Evolutionary conservation across 2,113 vertebrate species (phyloP), one percentile per base, ranked within the genome.

Genomic region (Peromyscus maniculatus): DNA sequence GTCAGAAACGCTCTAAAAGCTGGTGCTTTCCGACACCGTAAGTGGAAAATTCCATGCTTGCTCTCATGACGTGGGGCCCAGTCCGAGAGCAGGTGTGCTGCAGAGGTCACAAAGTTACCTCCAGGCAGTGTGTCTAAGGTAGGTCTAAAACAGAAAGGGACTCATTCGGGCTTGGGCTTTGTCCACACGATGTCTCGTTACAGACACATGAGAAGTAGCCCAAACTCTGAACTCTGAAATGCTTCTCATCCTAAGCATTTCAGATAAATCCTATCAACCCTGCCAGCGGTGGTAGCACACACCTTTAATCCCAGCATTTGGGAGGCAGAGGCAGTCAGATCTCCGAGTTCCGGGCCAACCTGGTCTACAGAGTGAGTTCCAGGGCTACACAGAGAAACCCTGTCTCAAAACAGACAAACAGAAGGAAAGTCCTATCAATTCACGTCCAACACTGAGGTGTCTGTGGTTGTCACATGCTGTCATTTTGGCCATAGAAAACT

Each of bases 21-120:
- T 74, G 55, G 64, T 52, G 17, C 26, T 72, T 82, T 59, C 87
- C 66, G 84, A 80, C 6, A 5, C 8, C 64, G 72, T 64, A 33
- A 31, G 74, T 59, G 43, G 17, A 78, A 78, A 78, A 95, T 91
- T 95, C 82, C 82, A 87, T 57, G 28, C 82, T 36, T 88, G 89
- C 28, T 49, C 83, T 92, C 83, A 28, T 69, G 79, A 74, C 19
- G n/a, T 57, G 26, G 36, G 71, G 36, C 71, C 49, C 28, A 26
- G 12, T 75, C 79, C 67, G 64, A 59, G 62, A 79, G 94, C 75
- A 92, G 83, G 74, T 92, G 43, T 31, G 46, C 64, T 64, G 21
- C 36, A 46, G 55, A 62, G 62, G 28, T 36, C 57, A 43, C 3
- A 39, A 11, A 82, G 33, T 67, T 57, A 21, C 90, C 90, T 92